These are phyloP conservation scores for Polyploca ridens DNA, from an alignment of 2,888 invertebrate species.

Conservation along the genomic window DNA sequence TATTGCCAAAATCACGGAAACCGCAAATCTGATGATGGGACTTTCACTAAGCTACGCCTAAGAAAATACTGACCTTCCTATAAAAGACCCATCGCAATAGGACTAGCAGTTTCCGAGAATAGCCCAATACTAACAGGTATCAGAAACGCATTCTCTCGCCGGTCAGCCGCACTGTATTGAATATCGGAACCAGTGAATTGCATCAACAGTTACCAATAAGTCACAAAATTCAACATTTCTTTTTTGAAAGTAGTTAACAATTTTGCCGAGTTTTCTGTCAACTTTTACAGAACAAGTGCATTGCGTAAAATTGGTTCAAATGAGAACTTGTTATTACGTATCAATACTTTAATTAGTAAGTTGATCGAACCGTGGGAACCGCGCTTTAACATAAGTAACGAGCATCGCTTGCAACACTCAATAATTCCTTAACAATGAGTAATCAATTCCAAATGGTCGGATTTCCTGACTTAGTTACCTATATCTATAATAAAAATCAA, in stretches of 20 bases:
- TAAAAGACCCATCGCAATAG: too few relatives aligned
- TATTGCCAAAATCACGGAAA: too few relatives aligned
- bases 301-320: constrained; percentile 2
- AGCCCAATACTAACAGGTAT: too few relatives aligned
- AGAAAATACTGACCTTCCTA: too few relatives aligned
- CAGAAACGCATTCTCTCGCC: too few relatives aligned
- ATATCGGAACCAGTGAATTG: background rate
- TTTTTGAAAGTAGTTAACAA: constrained; percentile 1
- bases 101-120: too few relatives aligned
- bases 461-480: too few relatives aligned
- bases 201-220: background rate
- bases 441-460: too few relatives aligned
- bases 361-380: background rate
- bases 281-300: background rate
- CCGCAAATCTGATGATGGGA: too few relatives aligned
- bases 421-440: background rate
- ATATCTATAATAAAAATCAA: too few relatives aligned
- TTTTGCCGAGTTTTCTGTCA: background rate
- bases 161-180: too few relatives aligned
- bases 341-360: constrained; percentile 4
- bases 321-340: background rate
- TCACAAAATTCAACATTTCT: constrained; percentile 1
- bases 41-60: too few relatives aligned
- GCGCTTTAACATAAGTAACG: background rate
- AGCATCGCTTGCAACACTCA: background rate